Evolutionary conservation across 30 jellyfish, hydroid and myxozoan genomes (phyloP), one percentile per base, ranked within the genome.

Genomic region (Turritopsis dohrnii): DNA sequence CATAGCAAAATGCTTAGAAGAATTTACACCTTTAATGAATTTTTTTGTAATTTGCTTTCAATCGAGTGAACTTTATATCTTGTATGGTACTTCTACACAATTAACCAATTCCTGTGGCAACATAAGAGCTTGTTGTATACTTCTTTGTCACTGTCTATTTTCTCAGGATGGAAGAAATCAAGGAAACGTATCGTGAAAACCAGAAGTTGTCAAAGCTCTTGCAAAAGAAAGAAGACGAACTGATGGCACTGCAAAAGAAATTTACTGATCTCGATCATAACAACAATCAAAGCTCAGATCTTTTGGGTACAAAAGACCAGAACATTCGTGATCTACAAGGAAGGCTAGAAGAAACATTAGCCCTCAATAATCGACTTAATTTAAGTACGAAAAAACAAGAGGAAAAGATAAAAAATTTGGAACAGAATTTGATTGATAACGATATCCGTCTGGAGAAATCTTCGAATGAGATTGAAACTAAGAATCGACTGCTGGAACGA

Each of bases 81-180:
- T n/a, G n/a, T n/a, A n/a, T n/a, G n/a, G n/a, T n/a, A n/a, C n/a
- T n/a, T n/a, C n/a, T n/a, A n/a, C n/a, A n/a, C n/a, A n/a, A n/a
- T n/a, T n/a, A n/a, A n/a, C n/a, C n/a, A n/a, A n/a, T n/a, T n/a
- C n/a, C n/a, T n/a, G n/a, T n/a, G n/a, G n/a, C n/a, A n/a, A n/a
- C n/a, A n/a, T n/a, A n/a, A n/a, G n/a, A n/a, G n/a, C n/a, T n/a
- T n/a, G n/a, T n/a, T n/a, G n/a, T n/a, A n/a, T n/a, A n/a, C n/a
- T n/a, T n/a, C n/a, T n/a, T n/a, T n/a, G n/a, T n/a, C n/a, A n/a
- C n/a, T n/a, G n/a, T n/a, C 72, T 23, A 5, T 53, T 52, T 31
- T 79, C 74, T 71, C 83, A 94, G 99, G 81, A 65, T 94, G 28
- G 83, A 90, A 16, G 99, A 94, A 81, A 66, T 94, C 72, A 91